Evolutionary conservation across 1,140 invertebrate species (phyloP).

Genomic region (Stegodyphus dumicola): DNA sequence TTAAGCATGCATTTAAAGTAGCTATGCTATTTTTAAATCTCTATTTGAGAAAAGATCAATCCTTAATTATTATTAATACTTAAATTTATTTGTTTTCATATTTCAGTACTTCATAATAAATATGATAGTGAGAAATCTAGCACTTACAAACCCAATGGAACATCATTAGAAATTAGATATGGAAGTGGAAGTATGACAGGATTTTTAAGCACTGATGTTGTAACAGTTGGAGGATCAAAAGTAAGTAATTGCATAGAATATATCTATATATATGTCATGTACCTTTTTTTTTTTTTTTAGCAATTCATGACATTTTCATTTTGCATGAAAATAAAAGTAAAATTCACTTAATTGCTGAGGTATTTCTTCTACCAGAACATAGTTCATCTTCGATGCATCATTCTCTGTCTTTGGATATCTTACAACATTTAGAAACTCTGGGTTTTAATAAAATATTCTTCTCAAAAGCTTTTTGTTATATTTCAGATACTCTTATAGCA

Average conservation of each 20-base stretch:
- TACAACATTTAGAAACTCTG: too few relatives aligned
- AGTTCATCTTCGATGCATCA: too few relatives aligned
- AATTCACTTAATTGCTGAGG: too few relatives aligned
- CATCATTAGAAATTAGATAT: conserved; percentile 92
- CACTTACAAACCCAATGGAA: conserved; percentile 89
- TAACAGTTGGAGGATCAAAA: conserved; percentile 74
- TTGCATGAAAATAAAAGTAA: too few relatives aligned
- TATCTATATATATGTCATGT: too few relatives aligned
- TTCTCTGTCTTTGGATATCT: too few relatives aligned
- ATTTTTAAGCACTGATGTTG: conserved; percentile 89
- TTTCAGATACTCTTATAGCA: too few relatives aligned
- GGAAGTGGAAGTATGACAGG: conserved; percentile 96
- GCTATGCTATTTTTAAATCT: neutral
- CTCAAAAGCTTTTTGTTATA: too few relatives aligned
- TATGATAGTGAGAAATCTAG: conserved; percentile 89
- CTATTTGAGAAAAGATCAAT: neutral
- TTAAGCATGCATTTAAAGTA: neutral
- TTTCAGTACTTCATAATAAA: conserved; percentile 89
- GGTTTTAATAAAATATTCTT: too few relatives aligned
- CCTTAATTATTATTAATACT: neutral
- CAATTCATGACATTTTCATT: too few relatives aligned
- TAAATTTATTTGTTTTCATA: neutral
- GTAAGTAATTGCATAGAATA: conserved; percentile 5
- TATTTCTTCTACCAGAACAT: too few relatives aligned
- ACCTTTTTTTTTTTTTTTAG: too few relatives aligned